Percentiles rank a stretch among this genome's conserved stretches.
Conservation (phyloP, 2,113 vertebrate genomes). For the Vulpes ferrilata region DNA sequence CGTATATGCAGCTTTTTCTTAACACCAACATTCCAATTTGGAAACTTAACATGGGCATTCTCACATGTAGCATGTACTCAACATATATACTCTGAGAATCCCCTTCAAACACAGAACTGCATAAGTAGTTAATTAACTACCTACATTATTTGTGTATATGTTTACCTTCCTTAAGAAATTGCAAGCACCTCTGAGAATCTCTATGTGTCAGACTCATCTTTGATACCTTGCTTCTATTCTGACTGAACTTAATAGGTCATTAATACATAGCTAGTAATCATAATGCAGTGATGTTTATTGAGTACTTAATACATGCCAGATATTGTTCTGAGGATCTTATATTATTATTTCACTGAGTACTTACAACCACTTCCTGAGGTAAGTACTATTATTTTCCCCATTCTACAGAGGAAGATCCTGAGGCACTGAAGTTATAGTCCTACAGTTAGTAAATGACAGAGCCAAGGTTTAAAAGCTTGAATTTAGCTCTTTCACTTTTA, state of each 20-base stretch:
- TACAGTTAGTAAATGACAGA: not conserved
- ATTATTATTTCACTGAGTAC: not conserved
- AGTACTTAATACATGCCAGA: not conserved
- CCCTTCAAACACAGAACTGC: not conserved
- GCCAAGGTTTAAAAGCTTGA: not conserved
- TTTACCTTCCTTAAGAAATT: not conserved
- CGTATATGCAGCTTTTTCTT: not conserved
- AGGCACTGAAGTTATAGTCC: not conserved
- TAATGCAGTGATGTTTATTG: not conserved
- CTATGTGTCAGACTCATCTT: not conserved
- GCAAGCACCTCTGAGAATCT: not conserved
- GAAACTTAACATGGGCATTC: not conserved
- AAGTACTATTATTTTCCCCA: not conserved
- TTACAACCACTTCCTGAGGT: not conserved
- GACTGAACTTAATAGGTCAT: not conserved
- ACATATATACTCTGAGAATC: not conserved
- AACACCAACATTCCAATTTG: not conserved
- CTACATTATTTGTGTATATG: not conserved
- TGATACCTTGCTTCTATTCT: not conserved
- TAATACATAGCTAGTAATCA: not conserved
- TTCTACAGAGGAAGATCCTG: not conserved
- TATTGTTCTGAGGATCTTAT: not conserved
- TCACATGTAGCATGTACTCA: not conserved
- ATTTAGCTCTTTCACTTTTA: not conserved
- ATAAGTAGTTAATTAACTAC: not conserved